Base-by-base conservation (phyloP, 2,888 invertebrate genomes). In the Muscina levida region DNA sequence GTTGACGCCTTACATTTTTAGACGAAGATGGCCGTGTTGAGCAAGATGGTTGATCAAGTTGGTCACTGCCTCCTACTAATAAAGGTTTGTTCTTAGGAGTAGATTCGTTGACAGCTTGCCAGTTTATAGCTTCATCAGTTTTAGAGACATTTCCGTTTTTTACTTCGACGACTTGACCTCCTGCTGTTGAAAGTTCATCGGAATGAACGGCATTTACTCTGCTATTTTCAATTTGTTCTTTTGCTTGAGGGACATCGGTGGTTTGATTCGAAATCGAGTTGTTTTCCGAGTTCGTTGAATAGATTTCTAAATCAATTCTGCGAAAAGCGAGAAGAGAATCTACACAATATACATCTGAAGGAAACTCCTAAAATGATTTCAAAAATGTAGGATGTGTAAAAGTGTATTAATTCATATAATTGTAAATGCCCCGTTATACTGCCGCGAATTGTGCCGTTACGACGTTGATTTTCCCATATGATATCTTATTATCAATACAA, bases 251-350 rank as follows among this genome's bases (percentile, higher is more conserved):
- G n/a, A n/a, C n/a, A n/a, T n/a, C n/a, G n/a, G n/a, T n/a, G n/a
- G n/a, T n/a, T n/a, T n/a, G n/a, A n/a, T n/a, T n/a, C n/a, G n/a
- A n/a, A n/a, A n/a, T n/a, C n/a, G n/a, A n/a, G n/a, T 44, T 44
- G 13, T 44, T 13, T 8, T 44, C 44, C 4, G 6, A 8, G 3
- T 44, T 10, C n/a, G 22, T 13, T 13, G 10, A 5, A 8, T 2
- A 2, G 3, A 74, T 77, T 15, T 46, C 85, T 8, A 85, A 82
- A 79, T 91, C 90, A 17, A 94, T 87, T 75, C 91, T 89, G 83
- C 91, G 87, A 85, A 95, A 94, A 1, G 92, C 93, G 4, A 87
- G 85, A 26, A 95, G 85, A 0, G 95, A 93, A 87, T 96, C 96
- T 0, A 94, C 92, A 89, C 95, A 95, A 65, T 92, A 85, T 4